Conservation (phyloP, 37 sponge, comb jelly and placozoan species). For the Dysidea cf. avara region DNA sequence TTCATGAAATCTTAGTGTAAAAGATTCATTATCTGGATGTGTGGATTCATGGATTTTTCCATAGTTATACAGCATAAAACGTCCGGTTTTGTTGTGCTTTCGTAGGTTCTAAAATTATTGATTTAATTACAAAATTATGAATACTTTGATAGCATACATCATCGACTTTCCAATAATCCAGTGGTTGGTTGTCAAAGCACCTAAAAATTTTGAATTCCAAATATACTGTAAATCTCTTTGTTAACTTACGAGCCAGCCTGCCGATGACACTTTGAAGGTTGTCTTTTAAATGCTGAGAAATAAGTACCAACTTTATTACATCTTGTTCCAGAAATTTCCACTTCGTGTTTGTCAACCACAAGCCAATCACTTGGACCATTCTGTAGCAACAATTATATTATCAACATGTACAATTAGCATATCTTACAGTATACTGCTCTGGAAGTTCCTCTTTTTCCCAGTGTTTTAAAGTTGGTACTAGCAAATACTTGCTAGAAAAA, state of each 20-base stretch:
- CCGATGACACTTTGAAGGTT: slow-evolving; percentile 35
- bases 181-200: slow-evolving; percentile 69
- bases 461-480: slow-evolving; percentile 55
- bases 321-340: slow-evolving; percentile 53
- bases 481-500: slow-evolving; percentile 54
- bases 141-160: slow-evolving; percentile 35
- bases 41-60: slow-evolving; percentile 47
- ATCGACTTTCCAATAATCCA: slow-evolving; percentile 54
- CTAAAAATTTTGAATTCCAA: slow-evolving; percentile 24
- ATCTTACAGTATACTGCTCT: slow-evolving; percentile 30
- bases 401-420: background rate
- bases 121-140: background rate
- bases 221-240: too few relatives aligned
- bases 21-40: slow-evolving; percentile 48
- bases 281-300: slow-evolving; percentile 61
- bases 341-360: slow-evolving; percentile 57
- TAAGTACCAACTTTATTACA: slow-evolving; percentile 68
- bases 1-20: slow-evolving; percentile 50
- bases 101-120: slow-evolving; percentile 25
- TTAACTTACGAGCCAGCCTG: slow-evolving; percentile 35
- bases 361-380: slow-evolving; percentile 75
- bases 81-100: slow-evolving; percentile 29
- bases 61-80: slow-evolving; percentile 62
- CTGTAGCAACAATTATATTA: slow-evolving; percentile 11
- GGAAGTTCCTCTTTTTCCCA: slow-evolving; percentile 10